These are phyloP conservation scores for Coelogynopora nodosa DNA, from an alignment of 2,888 invertebrate genomes.

Conservation along the genomic window DNA sequence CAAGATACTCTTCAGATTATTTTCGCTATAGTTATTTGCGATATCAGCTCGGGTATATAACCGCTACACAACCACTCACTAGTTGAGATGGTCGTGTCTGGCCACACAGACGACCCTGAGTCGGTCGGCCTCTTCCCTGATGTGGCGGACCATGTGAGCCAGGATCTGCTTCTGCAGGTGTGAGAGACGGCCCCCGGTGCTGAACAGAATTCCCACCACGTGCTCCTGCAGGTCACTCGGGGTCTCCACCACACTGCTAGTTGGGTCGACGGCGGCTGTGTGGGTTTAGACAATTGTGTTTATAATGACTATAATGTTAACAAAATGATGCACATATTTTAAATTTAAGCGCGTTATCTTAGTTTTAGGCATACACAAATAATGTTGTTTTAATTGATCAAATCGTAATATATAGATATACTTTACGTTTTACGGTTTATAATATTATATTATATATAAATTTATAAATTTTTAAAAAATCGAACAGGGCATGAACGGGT, in stretches of 20 bases:
- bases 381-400: no score
- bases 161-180: slow-evolving; percentile 84
- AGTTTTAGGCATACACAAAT: no score
- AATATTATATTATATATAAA: background rate
- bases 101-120: background rate
- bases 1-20: no score
- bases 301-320: background rate
- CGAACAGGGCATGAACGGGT: background rate
- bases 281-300: background rate
- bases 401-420: background rate
- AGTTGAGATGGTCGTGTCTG: no score
- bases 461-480: background rate
- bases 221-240: slow-evolving; percentile 76
- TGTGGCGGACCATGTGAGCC: slow-evolving; percentile 72
- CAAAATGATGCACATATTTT: no score
- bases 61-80: no score
- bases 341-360: no score
- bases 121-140: slow-evolving; percentile 76
- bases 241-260: slow-evolving; percentile 61
- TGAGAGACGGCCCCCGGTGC: slow-evolving; percentile 78
- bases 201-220: slow-evolving; percentile 91
- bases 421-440: background rate
- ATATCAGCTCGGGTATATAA: no score
- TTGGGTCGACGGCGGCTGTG: background rate
- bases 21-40: no score